These are phyloP conservation scores for Salvator merianae DNA, from an alignment of 2,113 vertebrate species.

Conservation along the genomic window DNA sequence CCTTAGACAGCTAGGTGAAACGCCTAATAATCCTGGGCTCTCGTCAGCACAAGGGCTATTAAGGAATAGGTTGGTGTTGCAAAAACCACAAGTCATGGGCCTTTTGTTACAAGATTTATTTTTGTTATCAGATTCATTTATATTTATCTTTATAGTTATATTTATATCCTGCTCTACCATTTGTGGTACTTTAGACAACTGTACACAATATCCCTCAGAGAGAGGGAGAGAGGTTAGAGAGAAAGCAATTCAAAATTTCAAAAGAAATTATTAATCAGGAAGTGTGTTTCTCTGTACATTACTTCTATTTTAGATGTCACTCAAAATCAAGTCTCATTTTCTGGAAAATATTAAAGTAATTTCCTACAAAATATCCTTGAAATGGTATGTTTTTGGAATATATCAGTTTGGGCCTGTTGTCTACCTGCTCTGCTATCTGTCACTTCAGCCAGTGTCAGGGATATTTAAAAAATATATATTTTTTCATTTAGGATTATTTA, in stretches of 20 bases:
- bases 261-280: neutral
- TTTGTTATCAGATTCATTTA: no score
- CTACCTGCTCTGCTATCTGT: neutral
- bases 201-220: neutral
- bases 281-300: neutral
- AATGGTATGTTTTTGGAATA: neutral
- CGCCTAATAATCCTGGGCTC: no score
- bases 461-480: slow-evolving; percentile 29
- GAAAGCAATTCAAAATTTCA: neutral
- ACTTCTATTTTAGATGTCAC: neutral
- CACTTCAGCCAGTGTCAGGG: neutral
- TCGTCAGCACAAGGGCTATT: no score
- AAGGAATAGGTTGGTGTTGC: no score
- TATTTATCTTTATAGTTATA: no score
- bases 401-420: neutral
- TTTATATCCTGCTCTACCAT: no score
- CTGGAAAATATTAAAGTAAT: no score
- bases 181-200: neutral
- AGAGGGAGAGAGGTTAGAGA: neutral
- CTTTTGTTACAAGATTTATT: no score
- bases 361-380: neutral
- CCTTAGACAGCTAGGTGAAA: no score
- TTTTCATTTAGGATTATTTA: slow-evolving; percentile 71
- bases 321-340: neutral
- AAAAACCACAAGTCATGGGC: no score